phyloP scores from a whole-genome alignment of 2,797 vertebrate genomes.

The Steatocranus sp. region DNA sequence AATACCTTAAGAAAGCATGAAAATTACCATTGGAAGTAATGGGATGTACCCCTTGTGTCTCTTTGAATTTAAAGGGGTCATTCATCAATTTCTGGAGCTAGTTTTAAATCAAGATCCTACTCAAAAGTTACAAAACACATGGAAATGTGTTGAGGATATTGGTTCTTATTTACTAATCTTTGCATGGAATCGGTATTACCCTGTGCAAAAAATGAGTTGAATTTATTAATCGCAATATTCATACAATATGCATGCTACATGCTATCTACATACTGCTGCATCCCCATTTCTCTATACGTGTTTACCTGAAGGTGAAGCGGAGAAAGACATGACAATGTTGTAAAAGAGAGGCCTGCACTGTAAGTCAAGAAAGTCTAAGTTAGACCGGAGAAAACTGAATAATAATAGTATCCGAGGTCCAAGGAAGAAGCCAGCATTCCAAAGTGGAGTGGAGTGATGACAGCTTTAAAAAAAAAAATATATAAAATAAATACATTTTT shows the following conservation, averaged over 20 bases:
- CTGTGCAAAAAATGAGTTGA: not conserved
- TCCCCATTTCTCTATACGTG: not conserved
- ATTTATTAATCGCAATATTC: not conserved
- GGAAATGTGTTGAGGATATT: not conserved
- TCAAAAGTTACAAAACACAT: not conserved
- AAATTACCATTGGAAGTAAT: not conserved
- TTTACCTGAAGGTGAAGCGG: not conserved
- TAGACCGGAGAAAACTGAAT: not conserved
- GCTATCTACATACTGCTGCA: not conserved
- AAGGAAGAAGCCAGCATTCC: not conserved
- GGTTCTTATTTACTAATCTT: not conserved
- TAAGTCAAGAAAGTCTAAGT: not conserved
- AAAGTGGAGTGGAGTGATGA: not conserved
- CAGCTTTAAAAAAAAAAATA: not conserved
- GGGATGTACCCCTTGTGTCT: not conserved
- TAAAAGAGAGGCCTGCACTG: not conserved
- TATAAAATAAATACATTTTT: not conserved
- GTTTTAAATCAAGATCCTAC: not conserved
- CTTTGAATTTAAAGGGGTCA: not conserved
- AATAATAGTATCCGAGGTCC: not conserved
- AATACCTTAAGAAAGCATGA: not conserved
- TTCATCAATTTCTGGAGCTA: not conserved
- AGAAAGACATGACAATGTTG: not conserved
- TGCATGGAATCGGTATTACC: not conserved
- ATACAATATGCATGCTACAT: not conserved